These are phyloP conservation scores for Dicyrtoma fusca DNA, from an alignment of 2,888 invertebrate genomes.

Conservation along the genomic window DNA sequence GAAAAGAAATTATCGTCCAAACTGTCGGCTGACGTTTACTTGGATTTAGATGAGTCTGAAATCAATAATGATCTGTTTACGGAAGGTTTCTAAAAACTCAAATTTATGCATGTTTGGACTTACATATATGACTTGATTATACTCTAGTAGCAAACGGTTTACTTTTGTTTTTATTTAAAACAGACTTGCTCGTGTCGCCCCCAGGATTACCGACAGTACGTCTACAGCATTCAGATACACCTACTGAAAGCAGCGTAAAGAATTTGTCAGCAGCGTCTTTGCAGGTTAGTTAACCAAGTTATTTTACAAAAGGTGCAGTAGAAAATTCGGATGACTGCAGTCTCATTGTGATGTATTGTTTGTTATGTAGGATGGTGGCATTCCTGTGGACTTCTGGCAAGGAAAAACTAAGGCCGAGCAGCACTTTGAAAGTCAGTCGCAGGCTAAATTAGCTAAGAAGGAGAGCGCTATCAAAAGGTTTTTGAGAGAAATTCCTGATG, in stretches of 20 bases:
- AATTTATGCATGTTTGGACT: no score
- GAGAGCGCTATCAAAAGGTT: slow-evolving; percentile 45
- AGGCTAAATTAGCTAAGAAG: slow-evolving; percentile 46
- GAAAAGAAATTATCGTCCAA: slow-evolving; percentile 55
- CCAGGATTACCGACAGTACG: slow-evolving; percentile 23
- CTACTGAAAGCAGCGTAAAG: not conserved
- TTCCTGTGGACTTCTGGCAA: slow-evolving; percentile 51
- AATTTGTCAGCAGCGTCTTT: slow-evolving; percentile 7
- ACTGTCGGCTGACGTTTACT: slow-evolving; percentile 26
- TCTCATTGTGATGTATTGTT: not conserved
- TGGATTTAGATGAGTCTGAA: slow-evolving; percentile 44
- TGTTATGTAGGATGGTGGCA: slow-evolving; percentile 7
- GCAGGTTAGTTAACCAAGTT: not conserved
- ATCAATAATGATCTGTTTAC: slow-evolving; percentile 57
- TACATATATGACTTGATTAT: no score
- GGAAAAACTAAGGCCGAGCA: slow-evolving; percentile 54
- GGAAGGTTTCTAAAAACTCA: slow-evolving; percentile 58
- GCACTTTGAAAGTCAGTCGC: slow-evolving; percentile 41
- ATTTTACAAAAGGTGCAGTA: not conserved
- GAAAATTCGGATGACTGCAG: no score
- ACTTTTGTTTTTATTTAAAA: not conserved
- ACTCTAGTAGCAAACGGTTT: no score
- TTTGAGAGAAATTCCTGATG: slow-evolving; percentile 46
- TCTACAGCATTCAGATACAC: not conserved
- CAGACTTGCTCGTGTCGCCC: slow-evolving; percentile 19